Base-by-base conservation (phyloP, 2,888 invertebrate species). In the Schrankia costaestrigalis region DNA sequence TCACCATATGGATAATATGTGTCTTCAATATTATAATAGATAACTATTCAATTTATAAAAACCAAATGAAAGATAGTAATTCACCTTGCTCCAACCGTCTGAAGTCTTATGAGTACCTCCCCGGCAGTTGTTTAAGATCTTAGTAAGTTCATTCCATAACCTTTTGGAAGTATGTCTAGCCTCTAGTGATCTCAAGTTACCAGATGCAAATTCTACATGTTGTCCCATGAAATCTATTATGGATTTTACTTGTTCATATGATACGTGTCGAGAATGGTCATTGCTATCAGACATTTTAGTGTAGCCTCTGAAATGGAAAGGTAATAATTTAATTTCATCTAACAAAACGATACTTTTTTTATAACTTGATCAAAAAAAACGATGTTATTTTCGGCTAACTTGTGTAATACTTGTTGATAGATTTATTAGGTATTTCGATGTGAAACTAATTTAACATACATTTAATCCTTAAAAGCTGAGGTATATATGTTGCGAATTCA, bases 21-120 rank as follows among this genome's bases (percentile, higher is more conserved):
- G n/a, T n/a, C n/a, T n/a, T n/a, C n/a, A n/a, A n/a, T n/a, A n/a
- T n/a, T n/a, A n/a, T n/a, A n/a, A n/a, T n/a, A n/a, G n/a, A n/a
- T n/a, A n/a, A n/a, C n/a, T n/a, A n/a, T n/a, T n/a, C n/a, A n/a
- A n/a, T n/a, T n/a, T n/a, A n/a, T n/a, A n/a, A n/a, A n/a, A n/a
- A n/a, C n/a, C n/a, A n/a, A n/a, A n/a, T n/a, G n/a, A n/a, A n/a
- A n/a, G n/a, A n/a, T n/a, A n/a, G n/a, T 27, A 56, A 55, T 47
- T 56, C 55, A 71, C 73, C 76, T 72, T 78, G 62, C 82, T 82
- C 83, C 82, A 82, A 17, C 77, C 76, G 46, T 78, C 66, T 11
- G 68, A 49, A 22, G 67, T 68, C 35, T 79, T 79, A 31, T 50
- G 64, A 0, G 70, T 66, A 8, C 80, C 80, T 18, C 53, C 62